These are phyloP conservation scores for Acleris emargana DNA, from an alignment of 2,888 invertebrate species.

Conservation along the genomic window DNA sequence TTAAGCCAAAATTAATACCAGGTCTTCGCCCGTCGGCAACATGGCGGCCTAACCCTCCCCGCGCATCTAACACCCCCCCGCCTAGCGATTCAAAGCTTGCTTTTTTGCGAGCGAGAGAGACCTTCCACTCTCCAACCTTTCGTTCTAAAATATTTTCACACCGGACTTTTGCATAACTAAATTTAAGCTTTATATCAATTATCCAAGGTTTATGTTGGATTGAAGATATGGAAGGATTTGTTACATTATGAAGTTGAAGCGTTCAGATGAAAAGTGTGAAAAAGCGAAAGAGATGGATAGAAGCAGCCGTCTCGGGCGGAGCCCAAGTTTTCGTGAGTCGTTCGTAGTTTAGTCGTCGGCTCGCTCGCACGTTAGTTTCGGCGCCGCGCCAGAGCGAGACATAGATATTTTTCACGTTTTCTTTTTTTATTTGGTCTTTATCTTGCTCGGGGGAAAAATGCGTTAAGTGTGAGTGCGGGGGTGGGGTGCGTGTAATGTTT, in stretches of 20 bases:
- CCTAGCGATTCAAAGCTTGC: slow-evolving; percentile 60
- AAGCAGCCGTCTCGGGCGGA: slow-evolving; percentile 81
- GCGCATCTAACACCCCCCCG: slow-evolving; percentile 59
- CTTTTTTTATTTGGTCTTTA: slow-evolving; percentile 83
- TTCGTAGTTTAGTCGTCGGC: slow-evolving; percentile 77
- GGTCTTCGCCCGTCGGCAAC: slow-evolving; percentile 77
- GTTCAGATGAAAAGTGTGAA: slow-evolving; percentile 79
- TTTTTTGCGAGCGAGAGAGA: slow-evolving; percentile 83
- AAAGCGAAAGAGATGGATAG: slow-evolving; percentile 83
- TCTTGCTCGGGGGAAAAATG: slow-evolving; percentile 81
- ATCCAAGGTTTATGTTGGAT: slow-evolving; percentile 45
- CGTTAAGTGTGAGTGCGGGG: slow-evolving; percentile 60
- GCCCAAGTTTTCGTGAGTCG: slow-evolving; percentile 83
- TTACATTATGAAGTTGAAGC: slow-evolving; percentile 44
- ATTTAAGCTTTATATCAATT: slow-evolving; percentile 14
- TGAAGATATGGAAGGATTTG: slow-evolving; percentile 34
- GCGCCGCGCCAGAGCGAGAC: slow-evolving; percentile 61
- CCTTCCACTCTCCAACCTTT: slow-evolving; percentile 76
- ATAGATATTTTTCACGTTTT: slow-evolving; percentile 79
- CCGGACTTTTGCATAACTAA: slow-evolving; percentile 40
- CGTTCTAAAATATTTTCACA: slow-evolving; percentile 81
- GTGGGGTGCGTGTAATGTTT: slow-evolving; percentile 76
- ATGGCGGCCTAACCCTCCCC: slow-evolving; percentile 67
- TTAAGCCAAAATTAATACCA: slow-evolving; percentile 80
- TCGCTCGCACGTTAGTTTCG: slow-evolving; percentile 61